These are phyloP conservation scores for Formica aserva DNA, from an alignment of 2,888 invertebrate genomes.

Conservation along the genomic window DNA sequence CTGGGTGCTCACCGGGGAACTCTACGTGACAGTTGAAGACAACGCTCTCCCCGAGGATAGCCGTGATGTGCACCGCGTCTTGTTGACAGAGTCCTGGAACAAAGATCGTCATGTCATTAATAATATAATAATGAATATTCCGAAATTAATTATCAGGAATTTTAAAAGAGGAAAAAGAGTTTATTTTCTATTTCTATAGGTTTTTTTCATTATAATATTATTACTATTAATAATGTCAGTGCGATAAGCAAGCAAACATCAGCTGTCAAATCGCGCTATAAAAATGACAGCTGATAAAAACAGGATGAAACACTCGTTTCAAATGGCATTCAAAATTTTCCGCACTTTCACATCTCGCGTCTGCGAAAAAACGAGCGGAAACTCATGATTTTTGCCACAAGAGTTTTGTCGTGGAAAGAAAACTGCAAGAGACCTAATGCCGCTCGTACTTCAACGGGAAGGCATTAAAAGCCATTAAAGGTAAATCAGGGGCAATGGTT, in stretches of 20 bases:
- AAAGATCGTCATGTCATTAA: conserved; percentile 48
- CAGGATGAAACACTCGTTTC: not conserved
- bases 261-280: not conserved
- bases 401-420: conserved; percentile 12
- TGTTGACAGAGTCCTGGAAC: conserved; percentile 91
- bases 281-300: not conserved
- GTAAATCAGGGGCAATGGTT: conserved; percentile 63
- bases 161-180: not conserved
- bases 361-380: conserved; percentile 10
- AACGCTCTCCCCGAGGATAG: conserved; percentile 98
- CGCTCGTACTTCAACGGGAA: conserved; percentile 41
- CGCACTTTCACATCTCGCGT: not conserved
- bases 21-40: conserved; percentile 99
- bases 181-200: too few relatives aligned
- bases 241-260: not conserved
- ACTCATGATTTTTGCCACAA: conserved; percentile 45
- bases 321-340: conserved; percentile 11
- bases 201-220: not conserved
- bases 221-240: not conserved
- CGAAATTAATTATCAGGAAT: not conserved
- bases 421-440: conserved; percentile 38
- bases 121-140: not conserved
- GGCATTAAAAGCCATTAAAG: conserved; percentile 70
- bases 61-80: conserved; percentile 98
- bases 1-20: conserved; percentile 97